Percentiles rank a stretch among this genome's conserved stretches.
Evolutionary conservation across 2,888 invertebrate species (phyloP).

Genomic region (Gnatocerus cornutus): DNA sequence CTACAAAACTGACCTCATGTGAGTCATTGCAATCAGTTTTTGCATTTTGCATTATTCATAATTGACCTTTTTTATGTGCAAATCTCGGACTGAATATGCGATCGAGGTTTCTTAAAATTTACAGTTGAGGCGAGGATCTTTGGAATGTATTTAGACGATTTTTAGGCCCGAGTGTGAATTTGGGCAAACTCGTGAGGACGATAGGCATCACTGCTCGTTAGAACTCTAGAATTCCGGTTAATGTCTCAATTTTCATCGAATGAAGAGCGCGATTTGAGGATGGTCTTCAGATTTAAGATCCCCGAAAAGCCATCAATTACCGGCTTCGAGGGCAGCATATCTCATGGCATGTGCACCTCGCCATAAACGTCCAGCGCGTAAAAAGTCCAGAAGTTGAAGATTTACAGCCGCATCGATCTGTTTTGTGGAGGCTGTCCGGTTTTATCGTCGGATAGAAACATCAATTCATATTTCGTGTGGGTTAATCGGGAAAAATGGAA

Average conservation of each 20-base stretch:
- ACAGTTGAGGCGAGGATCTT: conserved; percentile 13
- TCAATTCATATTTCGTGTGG: conserved; percentile 40
- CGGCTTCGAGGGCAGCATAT: conserved; percentile 18
- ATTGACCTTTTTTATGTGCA: conserved; percentile 32
- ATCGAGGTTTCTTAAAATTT: conserved; percentile 37
- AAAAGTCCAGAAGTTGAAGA: conserved; percentile 34
- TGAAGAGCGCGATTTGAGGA: neutral
- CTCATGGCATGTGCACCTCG: conserved; percentile 29
- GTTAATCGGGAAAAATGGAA: conserved; percentile 32
- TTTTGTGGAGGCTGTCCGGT: conserved; percentile 38
- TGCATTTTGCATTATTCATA: conserved; percentile 38
- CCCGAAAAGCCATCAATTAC: conserved; percentile 27
- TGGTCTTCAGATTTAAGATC: conserved; percentile 9
- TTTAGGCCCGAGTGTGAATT: too few species aligned
- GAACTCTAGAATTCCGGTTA: neutral
- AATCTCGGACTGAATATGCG: conserved; percentile 29
- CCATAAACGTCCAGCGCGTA: conserved; percentile 30
- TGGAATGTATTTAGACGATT: too few species aligned
- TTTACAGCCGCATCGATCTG: conserved; percentile 38
- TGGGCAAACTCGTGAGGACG: neutral
- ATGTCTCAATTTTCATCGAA: neutral
- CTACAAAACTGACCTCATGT: conserved; percentile 27
- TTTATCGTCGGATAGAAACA: conserved; percentile 31
- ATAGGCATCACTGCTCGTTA: neutral
- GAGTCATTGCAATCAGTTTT: conserved; percentile 37